phyloP scores from a whole-genome alignment of 2,797 vertebrate species.

The Gadopsis bispinosus region DNA sequence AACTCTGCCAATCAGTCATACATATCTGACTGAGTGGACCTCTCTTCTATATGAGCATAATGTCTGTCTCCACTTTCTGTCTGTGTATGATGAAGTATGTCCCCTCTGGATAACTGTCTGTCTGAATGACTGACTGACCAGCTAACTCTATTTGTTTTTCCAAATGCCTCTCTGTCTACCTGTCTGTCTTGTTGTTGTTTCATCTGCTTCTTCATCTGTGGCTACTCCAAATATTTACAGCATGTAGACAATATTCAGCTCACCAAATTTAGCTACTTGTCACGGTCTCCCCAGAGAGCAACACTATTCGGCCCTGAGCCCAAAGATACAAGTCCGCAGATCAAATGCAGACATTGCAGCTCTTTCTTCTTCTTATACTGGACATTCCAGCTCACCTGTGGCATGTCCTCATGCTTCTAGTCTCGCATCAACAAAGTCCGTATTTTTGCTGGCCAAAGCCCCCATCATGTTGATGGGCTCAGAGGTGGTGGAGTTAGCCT shows the following conservation, averaged over 20 bases:
- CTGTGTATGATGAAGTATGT: constrained; percentile 32
- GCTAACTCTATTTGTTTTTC: constrained; percentile 22
- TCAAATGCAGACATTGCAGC: background rate
- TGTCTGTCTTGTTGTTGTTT: constrained; percentile 25
- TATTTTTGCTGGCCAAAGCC: constrained; percentile 17
- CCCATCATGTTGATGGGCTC: constrained; percentile 25
- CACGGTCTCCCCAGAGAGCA: background rate
- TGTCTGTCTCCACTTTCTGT: constrained; percentile 47
- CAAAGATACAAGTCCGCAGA: background rate
- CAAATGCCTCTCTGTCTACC: constrained; percentile 9
- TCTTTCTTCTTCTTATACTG: background rate
- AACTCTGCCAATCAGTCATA: constrained; percentile 44
- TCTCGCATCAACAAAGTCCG: constrained; percentile 9
- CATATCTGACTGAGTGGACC: constrained; percentile 33
- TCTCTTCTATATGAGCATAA: constrained; percentile 35
- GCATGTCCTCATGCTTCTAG: constrained; percentile 20
- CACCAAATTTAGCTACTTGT: background rate
- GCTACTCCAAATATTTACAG: constrained; percentile 26
- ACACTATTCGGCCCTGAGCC: constrained; percentile 3
- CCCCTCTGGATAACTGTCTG: constrained; percentile 33
- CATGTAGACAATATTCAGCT: constrained; percentile 7
- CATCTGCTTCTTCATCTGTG: constrained; percentile 15
- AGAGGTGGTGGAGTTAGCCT: constrained; percentile 14
- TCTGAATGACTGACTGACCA: constrained; percentile 47
- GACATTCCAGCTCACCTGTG: constrained; percentile 37